These are phyloP conservation scores for Conus canariensis DNA, from an alignment of 2,888 invertebrate genomes.

Conservation along the genomic window DNA sequence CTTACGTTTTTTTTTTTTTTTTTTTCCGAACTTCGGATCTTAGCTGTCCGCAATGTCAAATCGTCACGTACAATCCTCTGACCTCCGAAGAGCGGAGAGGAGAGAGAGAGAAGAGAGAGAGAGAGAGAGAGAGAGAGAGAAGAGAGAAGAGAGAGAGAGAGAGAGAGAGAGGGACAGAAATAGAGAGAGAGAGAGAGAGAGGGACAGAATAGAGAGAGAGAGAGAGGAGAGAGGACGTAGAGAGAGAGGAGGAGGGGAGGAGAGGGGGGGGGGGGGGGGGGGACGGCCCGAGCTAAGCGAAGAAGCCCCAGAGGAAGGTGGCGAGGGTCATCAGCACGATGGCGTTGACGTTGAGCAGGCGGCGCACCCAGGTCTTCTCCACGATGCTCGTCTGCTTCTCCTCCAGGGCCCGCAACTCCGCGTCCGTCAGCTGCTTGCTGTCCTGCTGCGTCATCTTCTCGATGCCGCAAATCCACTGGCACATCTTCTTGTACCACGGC, in stretches of 20 bases:
- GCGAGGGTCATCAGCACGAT: conserved; percentile 75
- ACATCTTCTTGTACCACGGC: conserved; percentile 71
- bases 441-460: conserved; percentile 70
- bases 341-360: conserved; percentile 75
- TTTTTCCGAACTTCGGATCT: too few relatives aligned
- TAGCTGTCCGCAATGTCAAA: too few relatives aligned
- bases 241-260: background rate
- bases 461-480: conserved; percentile 78
- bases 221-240: background rate
- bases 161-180: background rate
- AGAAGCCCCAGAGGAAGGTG: conserved; percentile 77
- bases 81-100: too few relatives aligned
- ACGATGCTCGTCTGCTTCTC: conserved; percentile 74
- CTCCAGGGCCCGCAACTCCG: conserved; percentile 66
- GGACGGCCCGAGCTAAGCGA: conserved; percentile 57
- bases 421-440: conserved; percentile 60
- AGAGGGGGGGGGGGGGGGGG: background rate
- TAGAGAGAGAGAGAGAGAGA: background rate
- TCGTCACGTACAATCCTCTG: too few relatives aligned
- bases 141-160: background rate
- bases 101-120: background rate
- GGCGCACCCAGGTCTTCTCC: conserved; percentile 75
- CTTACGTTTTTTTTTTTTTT: too few relatives aligned
- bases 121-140: background rate
- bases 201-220: background rate